Evolutionary conservation across 2,888 invertebrate genomes (phyloP).

Genomic region (Cryptosula pallasiana): DNA sequence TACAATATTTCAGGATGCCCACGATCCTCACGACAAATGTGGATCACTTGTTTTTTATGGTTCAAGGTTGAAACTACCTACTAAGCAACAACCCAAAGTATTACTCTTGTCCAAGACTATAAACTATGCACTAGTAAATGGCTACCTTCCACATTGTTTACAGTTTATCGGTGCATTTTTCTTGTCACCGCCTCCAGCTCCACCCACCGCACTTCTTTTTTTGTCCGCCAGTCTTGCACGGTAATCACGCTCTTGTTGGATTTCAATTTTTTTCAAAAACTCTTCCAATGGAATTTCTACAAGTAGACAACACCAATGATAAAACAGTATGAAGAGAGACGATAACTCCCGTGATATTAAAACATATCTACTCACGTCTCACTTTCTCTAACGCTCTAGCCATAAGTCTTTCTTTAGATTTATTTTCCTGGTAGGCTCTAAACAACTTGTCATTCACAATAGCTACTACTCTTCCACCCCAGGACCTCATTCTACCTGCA

Average conservation of each 20-base stretch:
- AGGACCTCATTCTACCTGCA: conserved; percentile 3
- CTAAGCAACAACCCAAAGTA: too few relatives aligned
- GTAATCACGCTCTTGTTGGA: not conserved
- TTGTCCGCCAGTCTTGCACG: not conserved
- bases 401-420: not conserved
- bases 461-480: conserved; percentile 12
- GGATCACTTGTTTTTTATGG: too few relatives aligned
- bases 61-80: too few relatives aligned
- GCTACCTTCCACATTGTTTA: conserved; percentile 3
- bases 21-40: too few relatives aligned
- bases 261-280: conserved; percentile 9
- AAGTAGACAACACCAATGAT: not conserved
- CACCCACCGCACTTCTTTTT: not conserved
- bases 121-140: too few relatives aligned
- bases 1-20: too few relatives aligned
- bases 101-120: too few relatives aligned
- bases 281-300: not conserved
- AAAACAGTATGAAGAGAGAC: not conserved
- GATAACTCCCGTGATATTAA: not conserved
- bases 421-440: not conserved
- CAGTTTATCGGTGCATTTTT: not conserved
- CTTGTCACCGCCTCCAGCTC: not conserved
- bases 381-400: not conserved
- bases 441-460: conserved; percentile 1
- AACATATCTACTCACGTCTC: not conserved